Evolutionary conservation across 1,140 invertebrate genomes (phyloP), one percentile per base, ranked within the genome.

Genomic region (Amphibalanus amphitrite): DNA sequence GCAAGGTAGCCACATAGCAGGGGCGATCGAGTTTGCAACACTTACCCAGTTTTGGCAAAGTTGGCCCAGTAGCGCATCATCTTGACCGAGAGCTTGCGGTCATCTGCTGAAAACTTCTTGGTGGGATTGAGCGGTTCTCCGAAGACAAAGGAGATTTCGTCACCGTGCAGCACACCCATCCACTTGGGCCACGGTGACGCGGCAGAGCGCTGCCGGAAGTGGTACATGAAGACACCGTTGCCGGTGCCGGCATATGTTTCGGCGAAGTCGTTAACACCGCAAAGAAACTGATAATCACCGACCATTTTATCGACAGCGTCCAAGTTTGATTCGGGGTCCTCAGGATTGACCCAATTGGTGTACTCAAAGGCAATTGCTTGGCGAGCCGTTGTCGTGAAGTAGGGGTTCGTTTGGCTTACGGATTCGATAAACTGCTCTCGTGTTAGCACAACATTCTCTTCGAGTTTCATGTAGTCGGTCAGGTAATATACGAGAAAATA

Each of bases 271-370:
- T 96, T 95, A 38, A 96, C 91, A 77, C 90, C 89, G 82, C 96
- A 98, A 0, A 93, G 93, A 80, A 98, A 98, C 76, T 96, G 91
- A 78, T 92, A 94, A 81, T 98, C 96, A 3, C 95, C 95, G n/a
- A 97, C 91, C 81, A 97, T 92, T 79, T 93, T 93, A 77, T 95
- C 93, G 30, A 96, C 82, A 20, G 89, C 87, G 77, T 93, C 87
- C 67, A 90, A 83, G 80, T 95, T 94, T 72, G 86, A 86, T 28
- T 88, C 84, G 0, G 89, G 87, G 82, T 97, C 91, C 72, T 94
- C 87, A 0, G 91, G 90, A 77, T 90, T 88, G 65, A 90, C 80
- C 93, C 93, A 96, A 81, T 95, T 87, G 0, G 92, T 94, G 81
- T 97, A 97, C 78, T 95, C 90, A 79, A 90, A 95, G 30, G 89